Conservation (phyloP, 2,888 invertebrate genomes). For the Pelosia muscerda region DNA sequence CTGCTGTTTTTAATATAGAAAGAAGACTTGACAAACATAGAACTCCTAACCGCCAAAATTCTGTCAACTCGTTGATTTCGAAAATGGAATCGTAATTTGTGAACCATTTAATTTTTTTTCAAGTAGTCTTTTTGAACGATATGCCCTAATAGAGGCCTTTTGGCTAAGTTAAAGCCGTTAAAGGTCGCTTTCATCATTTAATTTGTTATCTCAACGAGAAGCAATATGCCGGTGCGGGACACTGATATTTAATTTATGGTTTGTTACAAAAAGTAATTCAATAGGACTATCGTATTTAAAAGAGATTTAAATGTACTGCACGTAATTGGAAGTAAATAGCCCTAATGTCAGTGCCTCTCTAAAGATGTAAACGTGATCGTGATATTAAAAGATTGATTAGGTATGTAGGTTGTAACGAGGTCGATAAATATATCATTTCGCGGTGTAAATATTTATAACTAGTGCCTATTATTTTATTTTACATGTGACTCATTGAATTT, state of each 20-base stretch:
- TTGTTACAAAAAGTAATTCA: conserved; percentile 42
- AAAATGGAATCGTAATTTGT: conserved; percentile 30
- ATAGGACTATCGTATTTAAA: conserved; percentile 36
- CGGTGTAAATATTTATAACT: background rate
- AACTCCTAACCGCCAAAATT: background rate
- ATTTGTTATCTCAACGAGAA: conserved; percentile 48
- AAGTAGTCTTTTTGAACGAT: conserved; percentile 23
- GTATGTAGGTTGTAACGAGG: background rate
- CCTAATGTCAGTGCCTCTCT: background rate
- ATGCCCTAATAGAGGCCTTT: conserved; percentile 26
- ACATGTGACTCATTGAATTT: background rate
- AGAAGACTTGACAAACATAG: conserved; percentile 13
- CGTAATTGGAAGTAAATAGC: conserved; percentile 22
- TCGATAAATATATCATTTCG: background rate
- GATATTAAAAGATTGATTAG: background rate
- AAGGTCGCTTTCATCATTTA: conserved; percentile 47
- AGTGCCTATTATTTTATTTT: background rate
- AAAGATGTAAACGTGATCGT: background rate
- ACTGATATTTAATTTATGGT: conserved; percentile 30
- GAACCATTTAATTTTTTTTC: conserved; percentile 5
- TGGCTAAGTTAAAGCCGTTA: conserved; percentile 43
- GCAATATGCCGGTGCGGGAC: conserved; percentile 37
- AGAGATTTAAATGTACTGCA: conserved; percentile 23
- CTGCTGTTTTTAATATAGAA: conserved; percentile 21
- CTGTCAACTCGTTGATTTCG: conserved; percentile 20